phyloP scores from a whole-genome alignment of 30 jellyfish, hydroid and myxozoan genomes.

The Cassiopea xamachana region DNA sequence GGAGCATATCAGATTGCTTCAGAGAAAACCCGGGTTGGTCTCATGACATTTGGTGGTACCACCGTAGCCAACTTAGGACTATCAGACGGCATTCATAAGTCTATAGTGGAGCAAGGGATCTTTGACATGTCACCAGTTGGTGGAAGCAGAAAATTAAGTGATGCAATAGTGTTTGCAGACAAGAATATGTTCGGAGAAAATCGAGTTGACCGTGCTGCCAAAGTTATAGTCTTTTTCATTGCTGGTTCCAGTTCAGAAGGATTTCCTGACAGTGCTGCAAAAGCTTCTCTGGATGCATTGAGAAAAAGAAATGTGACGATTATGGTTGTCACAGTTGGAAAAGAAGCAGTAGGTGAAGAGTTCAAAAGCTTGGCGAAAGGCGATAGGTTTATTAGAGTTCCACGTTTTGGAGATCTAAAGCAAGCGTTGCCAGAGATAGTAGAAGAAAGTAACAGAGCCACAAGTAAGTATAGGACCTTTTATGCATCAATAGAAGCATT shows the following conservation, averaged over 20 bases:
- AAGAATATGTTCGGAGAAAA: background rate
- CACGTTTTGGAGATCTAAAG: background rate
- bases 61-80: background rate
- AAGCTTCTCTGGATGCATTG: background rate
- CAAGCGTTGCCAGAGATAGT: slow-evolving; percentile 7
- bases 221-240: background rate
- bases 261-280: background rate
- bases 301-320: background rate
- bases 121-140: slow-evolving; percentile 1
- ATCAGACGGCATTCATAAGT: slow-evolving; percentile 6
- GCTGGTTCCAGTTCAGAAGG: background rate
- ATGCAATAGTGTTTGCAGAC: slow-evolving; percentile 8
- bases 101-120: slow-evolving; percentile 20
- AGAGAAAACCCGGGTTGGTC: slow-evolving; percentile 48
- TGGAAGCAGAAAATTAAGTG: background rate
- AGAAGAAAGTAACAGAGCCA: slow-evolving; percentile 7
- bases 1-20: slow-evolving; percentile 19
- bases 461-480: slow-evolving; percentile 8
- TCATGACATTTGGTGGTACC: slow-evolving; percentile 31
- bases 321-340: slow-evolving; percentile 10
- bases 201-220: background rate
- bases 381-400: background rate
- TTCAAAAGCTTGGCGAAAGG: background rate
- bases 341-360: background rate
- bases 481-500: background rate